Evolutionary conservation across 1,140 invertebrate species (phyloP).

Genomic region (Neodiprion pinetum): DNA sequence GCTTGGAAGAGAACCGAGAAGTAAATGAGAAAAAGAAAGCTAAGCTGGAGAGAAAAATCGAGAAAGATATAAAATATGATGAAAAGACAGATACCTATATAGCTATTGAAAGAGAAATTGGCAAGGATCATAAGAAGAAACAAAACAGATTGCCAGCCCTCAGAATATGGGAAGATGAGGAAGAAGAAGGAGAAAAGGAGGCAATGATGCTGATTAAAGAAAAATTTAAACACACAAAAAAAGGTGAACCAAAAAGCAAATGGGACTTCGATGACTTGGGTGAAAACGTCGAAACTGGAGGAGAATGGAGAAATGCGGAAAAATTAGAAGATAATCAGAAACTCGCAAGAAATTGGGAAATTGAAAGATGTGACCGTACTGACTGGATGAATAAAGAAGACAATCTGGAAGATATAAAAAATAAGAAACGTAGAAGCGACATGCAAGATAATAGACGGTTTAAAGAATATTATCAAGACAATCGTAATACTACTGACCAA

Average conservation of each 20-base stretch:
- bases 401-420: not conserved
- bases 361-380: not conserved
- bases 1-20: slow-evolving; percentile 48
- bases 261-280: not conserved
- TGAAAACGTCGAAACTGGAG: not conserved
- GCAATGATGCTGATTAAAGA: slow-evolving; percentile 41
- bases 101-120: slow-evolving; percentile 46
- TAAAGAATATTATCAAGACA: not conserved
- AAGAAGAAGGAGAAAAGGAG: slow-evolving; percentile 56
- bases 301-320: not conserved
- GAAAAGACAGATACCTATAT: slow-evolving; percentile 56
- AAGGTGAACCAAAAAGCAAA: slow-evolving; percentile 23
- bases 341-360: not conserved
- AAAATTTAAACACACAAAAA: slow-evolving; percentile 24
- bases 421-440: not conserved
- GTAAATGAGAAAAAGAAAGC: slow-evolving; percentile 10
- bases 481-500: not conserved
- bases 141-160: slow-evolving; percentile 43
- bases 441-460: not conserved
- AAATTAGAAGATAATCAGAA: not conserved
- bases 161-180: slow-evolving; percentile 59
- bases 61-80: slow-evolving; percentile 54
- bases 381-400: not conserved
- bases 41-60: slow-evolving; percentile 38
- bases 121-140: slow-evolving; percentile 46